Percentiles rank a stretch among this genome's conserved stretches.
Conservation (phyloP, 2,113 vertebrate genomes). For the Blennius ocellaris region DNA sequence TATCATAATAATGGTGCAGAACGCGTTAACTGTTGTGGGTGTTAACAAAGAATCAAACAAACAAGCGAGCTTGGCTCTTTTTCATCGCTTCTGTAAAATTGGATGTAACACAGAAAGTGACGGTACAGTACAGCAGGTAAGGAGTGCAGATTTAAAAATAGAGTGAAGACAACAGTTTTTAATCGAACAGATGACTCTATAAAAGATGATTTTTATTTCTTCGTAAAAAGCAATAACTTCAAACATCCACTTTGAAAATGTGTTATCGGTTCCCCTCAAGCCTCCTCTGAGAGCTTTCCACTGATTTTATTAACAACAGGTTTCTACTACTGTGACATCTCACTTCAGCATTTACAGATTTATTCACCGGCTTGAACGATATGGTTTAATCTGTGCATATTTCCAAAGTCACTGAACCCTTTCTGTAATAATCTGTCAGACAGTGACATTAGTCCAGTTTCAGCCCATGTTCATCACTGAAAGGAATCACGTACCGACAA, state of each 20-base stretch:
- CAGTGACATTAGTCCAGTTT: neutral
- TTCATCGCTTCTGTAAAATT: neutral
- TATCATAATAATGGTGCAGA: conserved; percentile 4
- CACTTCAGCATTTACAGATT: neutral
- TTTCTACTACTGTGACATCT: neutral
- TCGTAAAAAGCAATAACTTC: too few species aligned
- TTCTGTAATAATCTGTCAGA: neutral
- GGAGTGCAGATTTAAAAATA: neutral
- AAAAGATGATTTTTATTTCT: too few species aligned
- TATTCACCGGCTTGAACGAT: too few species aligned
- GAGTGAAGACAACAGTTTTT: too few species aligned
- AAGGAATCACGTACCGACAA: conserved; percentile 1
- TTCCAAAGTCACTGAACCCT: neutral
- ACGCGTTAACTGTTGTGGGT: neutral
- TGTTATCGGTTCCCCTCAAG: too few species aligned
- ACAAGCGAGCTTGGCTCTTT: neutral
- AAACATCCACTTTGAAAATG: too few species aligned
- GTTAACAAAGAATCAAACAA: neutral
- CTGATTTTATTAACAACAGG: neutral
- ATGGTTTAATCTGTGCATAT: neutral
- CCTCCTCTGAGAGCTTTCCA: too few species aligned
- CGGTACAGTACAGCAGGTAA: neutral
- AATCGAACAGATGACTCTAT: too few species aligned
- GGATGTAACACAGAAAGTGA: neutral
- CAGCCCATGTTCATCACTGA: neutral